These are phyloP conservation scores for Mesitornis unicolor DNA, from an alignment of 2,113 vertebrate genomes.

Conservation along the genomic window DNA sequence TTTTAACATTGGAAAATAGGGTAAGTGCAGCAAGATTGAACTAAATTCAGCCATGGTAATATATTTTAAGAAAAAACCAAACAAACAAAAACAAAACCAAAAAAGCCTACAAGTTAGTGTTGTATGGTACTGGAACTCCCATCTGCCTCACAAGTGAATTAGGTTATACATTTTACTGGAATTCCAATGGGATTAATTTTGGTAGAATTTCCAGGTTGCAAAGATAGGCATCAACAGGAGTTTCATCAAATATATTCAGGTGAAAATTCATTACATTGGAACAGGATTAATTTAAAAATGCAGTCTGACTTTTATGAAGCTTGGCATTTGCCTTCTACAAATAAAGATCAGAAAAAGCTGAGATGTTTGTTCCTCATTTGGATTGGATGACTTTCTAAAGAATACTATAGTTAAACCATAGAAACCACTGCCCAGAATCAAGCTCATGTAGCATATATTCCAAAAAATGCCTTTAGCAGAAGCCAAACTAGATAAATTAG, in stretches of 20 bases:
- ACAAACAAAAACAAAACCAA: no score
- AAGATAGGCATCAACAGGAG: neutral
- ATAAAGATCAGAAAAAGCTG: neutral
- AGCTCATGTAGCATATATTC: neutral
- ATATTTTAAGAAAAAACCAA: no score
- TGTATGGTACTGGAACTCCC: neutral
- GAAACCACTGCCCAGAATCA: neutral
- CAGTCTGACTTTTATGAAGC: neutral
- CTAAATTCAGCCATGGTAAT: neutral
- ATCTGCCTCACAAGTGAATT: neutral
- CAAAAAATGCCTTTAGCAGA: neutral
- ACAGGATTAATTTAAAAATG: conserved; percentile 7
- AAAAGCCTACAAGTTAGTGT: neutral
- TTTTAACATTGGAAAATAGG: neutral
- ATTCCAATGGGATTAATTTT: neutral
- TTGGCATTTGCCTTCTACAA: neutral
- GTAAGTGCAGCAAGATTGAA: neutral
- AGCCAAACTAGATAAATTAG: neutral
- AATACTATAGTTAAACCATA: neutral
- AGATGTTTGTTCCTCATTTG: neutral
- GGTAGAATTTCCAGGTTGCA: neutral
- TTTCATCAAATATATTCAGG: neutral
- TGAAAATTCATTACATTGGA: neutral
- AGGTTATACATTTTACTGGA: neutral
- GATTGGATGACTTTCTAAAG: neutral